Base-by-base conservation (phyloP, 2,888 invertebrate genomes). In the Timema cristinae region DNA sequence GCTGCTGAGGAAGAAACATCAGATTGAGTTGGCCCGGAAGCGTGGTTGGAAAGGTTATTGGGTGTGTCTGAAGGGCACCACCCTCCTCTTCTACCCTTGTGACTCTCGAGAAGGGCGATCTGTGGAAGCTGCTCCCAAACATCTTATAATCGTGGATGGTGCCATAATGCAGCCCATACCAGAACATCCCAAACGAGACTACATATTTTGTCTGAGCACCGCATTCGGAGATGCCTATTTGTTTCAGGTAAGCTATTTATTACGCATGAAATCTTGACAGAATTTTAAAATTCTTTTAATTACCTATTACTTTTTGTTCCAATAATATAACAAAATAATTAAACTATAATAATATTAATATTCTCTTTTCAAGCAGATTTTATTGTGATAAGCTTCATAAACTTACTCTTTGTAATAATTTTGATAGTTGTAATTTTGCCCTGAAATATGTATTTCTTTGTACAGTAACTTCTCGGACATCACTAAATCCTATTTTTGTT, bases 1-100 rank as follows among this genome's bases (percentile, higher is more conserved):
- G 98, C 85, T 98, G 78, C 86, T 97, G 77, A 91, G 97, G 79
- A 97, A 97, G 86, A 96, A 97, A 83, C 95, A 96, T 85, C 96
- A 96, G 85, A 94, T 97, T 81, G 97, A 97, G 84, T 85, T 98
- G 83, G 97, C 97, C 66, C 89, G 96, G 73, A 95, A 97, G 83
- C 89, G 97, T 66, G 97, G 95, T 77, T 98, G 98, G 98, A 97
- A 97, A 84, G 96, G 96, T 76, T 98, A 98, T 84, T 98, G 97
- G 97, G 97, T 98, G 71, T 97, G 97, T 83, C 86, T 98, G 78
- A 98, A 97, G 84, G 98, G 98, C 78, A 97, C 97, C 73, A 97
- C 97, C 67, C 86, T 98, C 73, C 89, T 97, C 73, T 98, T 98
- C 85, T 97, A 97, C 84, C 95, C 95, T 5, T 96, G 95, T 83